These are phyloP conservation scores for Caenorhabditis zanzibari DNA, from an alignment of 2,888 invertebrate species.

Conservation along the genomic window DNA sequence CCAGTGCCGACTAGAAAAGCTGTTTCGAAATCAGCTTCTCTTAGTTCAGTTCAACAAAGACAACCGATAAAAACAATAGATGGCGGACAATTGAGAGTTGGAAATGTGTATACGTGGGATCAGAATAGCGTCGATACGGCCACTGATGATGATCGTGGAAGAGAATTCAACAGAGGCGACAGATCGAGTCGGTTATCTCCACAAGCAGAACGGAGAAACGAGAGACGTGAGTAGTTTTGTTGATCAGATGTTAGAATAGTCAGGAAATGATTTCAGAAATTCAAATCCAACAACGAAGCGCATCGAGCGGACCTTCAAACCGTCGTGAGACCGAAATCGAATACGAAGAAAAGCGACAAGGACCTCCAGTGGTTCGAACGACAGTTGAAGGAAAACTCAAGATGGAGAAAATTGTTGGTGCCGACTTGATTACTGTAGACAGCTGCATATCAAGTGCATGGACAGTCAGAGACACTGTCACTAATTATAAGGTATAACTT, in stretches of 20 bases:
- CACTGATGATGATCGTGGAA: constrained; percentile 50
- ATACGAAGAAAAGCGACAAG: constrained; percentile 65
- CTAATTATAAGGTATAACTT: constrained; percentile 82
- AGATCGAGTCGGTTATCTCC: constrained; percentile 67
- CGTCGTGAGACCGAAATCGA: constrained; percentile 65
- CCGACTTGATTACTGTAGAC: constrained; percentile 78
- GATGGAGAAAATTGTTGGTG: constrained; percentile 82
- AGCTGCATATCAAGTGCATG: constrained; percentile 78
- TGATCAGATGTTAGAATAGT: background rate
- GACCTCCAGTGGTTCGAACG: constrained; percentile 77
- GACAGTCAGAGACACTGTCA: constrained; percentile 82
- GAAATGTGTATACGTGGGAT: constrained; percentile 80
- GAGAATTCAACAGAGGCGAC: constrained; percentile 22
- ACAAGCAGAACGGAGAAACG: constrained; percentile 66
- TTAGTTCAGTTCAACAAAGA: constrained; percentile 77
- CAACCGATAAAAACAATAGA: constrained; percentile 62
- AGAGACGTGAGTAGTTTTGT: constrained; percentile 44
- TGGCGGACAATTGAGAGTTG: constrained; percentile 75
- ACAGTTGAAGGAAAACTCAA: constrained; percentile 82
- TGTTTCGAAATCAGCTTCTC: constrained; percentile 79
- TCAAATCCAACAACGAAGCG: constrained; percentile 55
- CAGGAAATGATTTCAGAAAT: constrained; percentile 41
- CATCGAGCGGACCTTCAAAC: constrained; percentile 48
- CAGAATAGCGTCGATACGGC: constrained; percentile 64
- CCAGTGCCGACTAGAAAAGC: constrained; percentile 48